Evolutionary conservation across 2,888 invertebrate genomes (phyloP).

Genomic region (Megastigmus dorsalis): DNA sequence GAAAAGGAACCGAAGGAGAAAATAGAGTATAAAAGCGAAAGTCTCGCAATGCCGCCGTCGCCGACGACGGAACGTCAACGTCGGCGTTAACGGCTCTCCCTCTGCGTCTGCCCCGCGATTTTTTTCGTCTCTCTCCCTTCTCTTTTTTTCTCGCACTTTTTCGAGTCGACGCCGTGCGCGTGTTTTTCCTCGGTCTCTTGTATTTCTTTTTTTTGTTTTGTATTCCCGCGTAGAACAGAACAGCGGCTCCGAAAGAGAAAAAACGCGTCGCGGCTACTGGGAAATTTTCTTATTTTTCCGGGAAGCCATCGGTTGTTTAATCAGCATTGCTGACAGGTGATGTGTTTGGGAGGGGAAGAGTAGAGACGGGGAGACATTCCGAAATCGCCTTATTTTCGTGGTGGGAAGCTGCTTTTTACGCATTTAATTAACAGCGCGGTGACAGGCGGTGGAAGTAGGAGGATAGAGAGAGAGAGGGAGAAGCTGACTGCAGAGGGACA

Average conservation of each 20-base stretch:
- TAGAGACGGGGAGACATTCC: slow-evolving; percentile 4
- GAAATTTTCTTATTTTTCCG: slow-evolving; percentile 24
- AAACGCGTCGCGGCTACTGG: background rate
- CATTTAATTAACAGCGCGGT: slow-evolving; percentile 48
- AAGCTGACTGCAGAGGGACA: background rate
- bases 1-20: background rate
- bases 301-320: slow-evolving; percentile 8
- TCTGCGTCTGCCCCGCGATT: background rate
- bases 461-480: too few relatives aligned
- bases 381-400: slow-evolving; percentile 16
- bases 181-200: too few relatives aligned
- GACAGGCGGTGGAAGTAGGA: slow-evolving; percentile 25
- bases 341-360: slow-evolving; percentile 5
- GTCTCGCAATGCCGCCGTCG: background rate
- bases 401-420: slow-evolving; percentile 15
- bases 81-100: background rate
- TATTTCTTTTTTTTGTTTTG: background rate
- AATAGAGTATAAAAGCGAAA: too few relatives aligned
- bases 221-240: background rate
- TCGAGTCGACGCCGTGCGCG: slow-evolving; percentile 9
- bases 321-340: slow-evolving; percentile 45
- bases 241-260: too few relatives aligned
- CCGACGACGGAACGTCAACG: background rate
- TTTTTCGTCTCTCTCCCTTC: background rate
- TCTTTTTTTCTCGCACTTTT: background rate